Percentiles rank a stretch among this genome's conserved stretches.
Evolutionary conservation across 2,797 vertebrate genomes (phyloP).

Genomic region (Meda fulgida): DNA sequence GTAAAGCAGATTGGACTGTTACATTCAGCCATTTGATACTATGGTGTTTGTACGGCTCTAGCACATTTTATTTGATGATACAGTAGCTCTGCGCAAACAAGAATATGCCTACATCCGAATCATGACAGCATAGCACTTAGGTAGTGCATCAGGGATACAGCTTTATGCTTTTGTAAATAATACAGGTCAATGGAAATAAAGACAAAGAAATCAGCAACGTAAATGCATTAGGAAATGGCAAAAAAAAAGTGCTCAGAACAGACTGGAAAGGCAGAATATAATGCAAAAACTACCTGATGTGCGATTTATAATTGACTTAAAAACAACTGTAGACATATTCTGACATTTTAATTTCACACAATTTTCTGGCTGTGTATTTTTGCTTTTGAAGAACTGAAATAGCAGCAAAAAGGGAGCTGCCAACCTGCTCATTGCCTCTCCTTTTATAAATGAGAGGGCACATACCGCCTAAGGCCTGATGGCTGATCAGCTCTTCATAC

Average conservation of each 20-base stretch:
- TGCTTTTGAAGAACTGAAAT: conserved; percentile 25
- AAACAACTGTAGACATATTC: background rate
- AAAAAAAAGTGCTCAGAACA: background rate
- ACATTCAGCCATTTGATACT: conserved; percentile 74
- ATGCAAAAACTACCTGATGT: background rate
- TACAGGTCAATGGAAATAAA: conserved; percentile 34
- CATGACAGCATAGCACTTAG: conserved; percentile 39
- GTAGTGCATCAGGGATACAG: conserved; percentile 29
- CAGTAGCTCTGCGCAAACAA: conserved; percentile 60
- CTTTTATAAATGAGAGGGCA: conserved; percentile 75
- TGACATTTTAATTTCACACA: conserved; percentile 1
- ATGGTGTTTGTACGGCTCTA: conserved; percentile 66
- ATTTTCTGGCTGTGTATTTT: conserved; percentile 26
- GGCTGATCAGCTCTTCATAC: conserved; percentile 82
- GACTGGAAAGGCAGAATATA: conserved; percentile 12
- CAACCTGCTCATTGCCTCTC: conserved; percentile 67
- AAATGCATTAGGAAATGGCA: conserved; percentile 29
- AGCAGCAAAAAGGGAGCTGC: conserved; percentile 34
- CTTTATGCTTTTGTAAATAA: conserved; percentile 46
- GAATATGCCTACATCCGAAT: conserved; percentile 65
- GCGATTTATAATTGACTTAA: conserved; percentile 11
- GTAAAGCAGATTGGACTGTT: conserved; percentile 73
- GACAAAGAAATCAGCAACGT: conserved; percentile 26
- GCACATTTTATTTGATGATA: conserved; percentile 72
- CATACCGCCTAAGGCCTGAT: conserved; percentile 78